Percentiles rank a stretch among this genome's conserved stretches.
Evolutionary conservation across 2,888 invertebrate species (phyloP).

Genomic region (Drosophila nr. perissopoda): DNA sequence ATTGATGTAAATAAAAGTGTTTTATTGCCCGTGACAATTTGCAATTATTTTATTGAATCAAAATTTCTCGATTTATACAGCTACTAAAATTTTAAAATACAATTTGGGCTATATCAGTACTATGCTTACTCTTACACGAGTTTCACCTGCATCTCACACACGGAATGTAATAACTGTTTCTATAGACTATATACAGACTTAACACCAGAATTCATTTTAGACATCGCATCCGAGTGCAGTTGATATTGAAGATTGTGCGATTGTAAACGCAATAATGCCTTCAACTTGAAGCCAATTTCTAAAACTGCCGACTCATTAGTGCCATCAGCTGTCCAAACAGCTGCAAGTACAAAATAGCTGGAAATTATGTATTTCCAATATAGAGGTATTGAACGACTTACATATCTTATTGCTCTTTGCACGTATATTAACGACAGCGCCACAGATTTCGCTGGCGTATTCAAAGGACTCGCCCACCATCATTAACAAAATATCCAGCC

Average conservation of each 20-base stretch:
- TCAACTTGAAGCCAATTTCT: slow-evolving; percentile 70
- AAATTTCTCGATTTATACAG: slow-evolving; percentile 8
- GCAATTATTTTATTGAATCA: slow-evolving; percentile 6
- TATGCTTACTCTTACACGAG: slow-evolving; percentile 32
- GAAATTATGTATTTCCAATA: rapidly evolving
- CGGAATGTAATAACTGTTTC: slow-evolving; percentile 14
- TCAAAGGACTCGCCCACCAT: slow-evolving; percentile 72
- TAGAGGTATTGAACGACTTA: slow-evolving; percentile 16
- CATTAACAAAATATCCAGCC: slow-evolving; percentile 68
- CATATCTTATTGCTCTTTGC: slow-evolving; percentile 80
- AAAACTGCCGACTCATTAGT: slow-evolving; percentile 62
- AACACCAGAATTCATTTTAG: slow-evolving; percentile 85
- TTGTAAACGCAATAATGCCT: slow-evolving; percentile 57
- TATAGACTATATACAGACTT: slow-evolving; percentile 85
- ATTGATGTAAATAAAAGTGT: not conserved
- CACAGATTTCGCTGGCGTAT: slow-evolving; percentile 63
- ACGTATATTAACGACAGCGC: slow-evolving; percentile 76
- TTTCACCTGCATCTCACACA: slow-evolving; percentile 27
- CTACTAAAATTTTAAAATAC: slow-evolving; percentile 46
- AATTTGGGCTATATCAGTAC: slow-evolving; percentile 38
- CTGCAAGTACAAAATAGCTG: slow-evolving; percentile 14
- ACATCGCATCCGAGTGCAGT: slow-evolving; percentile 71
- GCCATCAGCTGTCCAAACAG: slow-evolving; percentile 69
- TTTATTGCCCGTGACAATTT: not conserved
- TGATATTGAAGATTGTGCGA: slow-evolving; percentile 69